Base-by-base conservation (phyloP, 2,113 vertebrate species). In the Edolisoma coerulescens region DNA sequence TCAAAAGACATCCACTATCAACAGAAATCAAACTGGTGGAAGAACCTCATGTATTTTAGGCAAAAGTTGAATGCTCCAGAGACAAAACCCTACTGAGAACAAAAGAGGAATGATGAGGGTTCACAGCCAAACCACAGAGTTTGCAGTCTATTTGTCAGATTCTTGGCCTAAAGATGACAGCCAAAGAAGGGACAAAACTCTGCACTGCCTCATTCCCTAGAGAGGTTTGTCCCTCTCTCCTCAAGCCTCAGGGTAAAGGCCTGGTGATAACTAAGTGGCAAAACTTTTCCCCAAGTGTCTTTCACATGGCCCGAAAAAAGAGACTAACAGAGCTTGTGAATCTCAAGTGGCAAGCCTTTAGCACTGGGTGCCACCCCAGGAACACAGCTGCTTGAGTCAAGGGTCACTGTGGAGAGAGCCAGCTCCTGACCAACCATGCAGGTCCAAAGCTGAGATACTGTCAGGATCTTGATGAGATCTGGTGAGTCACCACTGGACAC, bases 81-180 rank as follows among this genome's bases (percentile, higher is more conserved):
- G 47, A 84, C 59, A 94, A 92, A 92, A 83, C 13, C 35, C 82
- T 69, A 8, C 59, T 13, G 60, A 95, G 92, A 95, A 84, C 83
- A 95, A 96, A 93, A 70, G 53, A 85, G 26, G 37, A 95, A 91
- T 68, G 9, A 90, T 33, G 75, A 80, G 19, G 4, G 4, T 70
- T 91, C 41, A 37, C 28, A 93, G 79, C 59, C 86, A 97, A 94
- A 85, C 76, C 88, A 92, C 67, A 56, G n/a, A 93, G 54, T 83
- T 93, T 83, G n/a, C 71, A 80, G 85, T 67, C 59, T 67, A 22
- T 75, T 82, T 91, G 61, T 68, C 67, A 88, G 67, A 84, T 44
- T 42, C 63, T 92, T 90, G 2, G 49, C 41, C 45, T 77, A 20
- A 88, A 76, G 19, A 53, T 42, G 49, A 86, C 85, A 95, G 16